A percentile compares a stretch with the other conserved stretches of the same genome.
Evolutionary conservation across 2,888 invertebrate species (phyloP).

Genomic region (Boloria euphrosyne): DNA sequence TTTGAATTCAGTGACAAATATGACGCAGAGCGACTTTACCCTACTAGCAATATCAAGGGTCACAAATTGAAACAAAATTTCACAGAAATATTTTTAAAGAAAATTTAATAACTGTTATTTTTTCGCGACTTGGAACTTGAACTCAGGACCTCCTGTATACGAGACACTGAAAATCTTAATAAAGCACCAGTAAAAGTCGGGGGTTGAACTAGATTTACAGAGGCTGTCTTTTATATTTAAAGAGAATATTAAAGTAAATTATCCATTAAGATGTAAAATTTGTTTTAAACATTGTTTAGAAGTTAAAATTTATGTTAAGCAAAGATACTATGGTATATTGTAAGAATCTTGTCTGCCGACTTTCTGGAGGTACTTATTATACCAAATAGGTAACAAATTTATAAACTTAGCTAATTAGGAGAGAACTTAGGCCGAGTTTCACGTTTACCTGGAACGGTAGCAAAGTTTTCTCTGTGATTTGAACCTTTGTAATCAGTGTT

Average conservation of each 20-base stretch:
- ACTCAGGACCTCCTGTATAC: no score
- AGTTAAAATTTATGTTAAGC: conserved; percentile 41
- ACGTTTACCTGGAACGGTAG: conserved; percentile 66
- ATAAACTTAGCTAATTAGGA: conserved; percentile 75
- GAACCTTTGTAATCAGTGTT: conserved; percentile 65
- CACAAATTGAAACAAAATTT: no score
- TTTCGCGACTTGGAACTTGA: no score
- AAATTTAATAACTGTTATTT: no score
- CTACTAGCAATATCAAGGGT: no score
- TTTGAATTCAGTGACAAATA: no score
- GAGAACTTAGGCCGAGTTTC: conserved; percentile 63
- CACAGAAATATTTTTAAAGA: no score
- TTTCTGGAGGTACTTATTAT: conserved; percentile 68
- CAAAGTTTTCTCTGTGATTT: conserved; percentile 68
- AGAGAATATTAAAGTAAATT: conserved; percentile 6
- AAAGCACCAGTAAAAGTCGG: no score
- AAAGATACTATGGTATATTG: conserved; percentile 45
- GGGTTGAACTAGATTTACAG: no score
- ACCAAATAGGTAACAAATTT: conserved; percentile 79
- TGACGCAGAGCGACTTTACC: no score
- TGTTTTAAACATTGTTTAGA: conserved; percentile 36
- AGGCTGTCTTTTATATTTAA: no score
- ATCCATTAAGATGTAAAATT: conserved; percentile 30
- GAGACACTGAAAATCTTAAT: no score
- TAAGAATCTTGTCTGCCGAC: conserved; percentile 52